Percentiles rank a stretch among this genome's conserved stretches.
phyloP scores from a whole-genome alignment of 2,113 vertebrate genomes.

The Hydrolagus affinis region DNA sequence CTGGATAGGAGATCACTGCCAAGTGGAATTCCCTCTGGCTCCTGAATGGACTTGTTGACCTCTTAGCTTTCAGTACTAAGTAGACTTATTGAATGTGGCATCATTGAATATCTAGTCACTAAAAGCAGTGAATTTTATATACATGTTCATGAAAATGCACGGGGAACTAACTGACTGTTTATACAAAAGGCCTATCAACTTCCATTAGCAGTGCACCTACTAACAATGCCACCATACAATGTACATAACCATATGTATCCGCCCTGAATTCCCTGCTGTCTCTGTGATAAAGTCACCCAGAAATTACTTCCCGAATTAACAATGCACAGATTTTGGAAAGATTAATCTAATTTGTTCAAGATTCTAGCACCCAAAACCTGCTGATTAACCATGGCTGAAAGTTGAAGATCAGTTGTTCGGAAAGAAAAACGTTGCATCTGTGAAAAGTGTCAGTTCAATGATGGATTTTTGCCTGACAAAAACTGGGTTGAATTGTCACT shows the following conservation, averaged over 20 bases:
- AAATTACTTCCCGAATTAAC: neutral
- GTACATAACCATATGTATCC: no score
- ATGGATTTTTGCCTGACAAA: neutral
- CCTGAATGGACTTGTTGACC: no score
- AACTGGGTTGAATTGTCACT: neutral
- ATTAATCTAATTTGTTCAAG: neutral
- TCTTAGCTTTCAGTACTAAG: no score
- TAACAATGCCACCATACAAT: no score
- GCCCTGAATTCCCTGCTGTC: neutral
- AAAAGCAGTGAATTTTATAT: no score
- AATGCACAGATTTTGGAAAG: neutral
- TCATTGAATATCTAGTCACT: no score
- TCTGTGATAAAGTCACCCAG: neutral
- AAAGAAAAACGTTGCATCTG: neutral
- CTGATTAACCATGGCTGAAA: neutral
- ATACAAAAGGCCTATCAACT: neutral
- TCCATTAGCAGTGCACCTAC: neutral
- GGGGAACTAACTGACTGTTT: neutral
- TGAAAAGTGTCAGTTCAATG: neutral
- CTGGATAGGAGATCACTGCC: no score
- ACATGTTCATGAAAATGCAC: neutral
- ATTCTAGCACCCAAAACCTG: neutral
- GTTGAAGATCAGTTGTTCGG: neutral
- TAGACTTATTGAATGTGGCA: no score
- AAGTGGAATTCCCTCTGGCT: no score